Conservation (phyloP, 2,113 vertebrate species). For the Narcine bancroftii region DNA sequence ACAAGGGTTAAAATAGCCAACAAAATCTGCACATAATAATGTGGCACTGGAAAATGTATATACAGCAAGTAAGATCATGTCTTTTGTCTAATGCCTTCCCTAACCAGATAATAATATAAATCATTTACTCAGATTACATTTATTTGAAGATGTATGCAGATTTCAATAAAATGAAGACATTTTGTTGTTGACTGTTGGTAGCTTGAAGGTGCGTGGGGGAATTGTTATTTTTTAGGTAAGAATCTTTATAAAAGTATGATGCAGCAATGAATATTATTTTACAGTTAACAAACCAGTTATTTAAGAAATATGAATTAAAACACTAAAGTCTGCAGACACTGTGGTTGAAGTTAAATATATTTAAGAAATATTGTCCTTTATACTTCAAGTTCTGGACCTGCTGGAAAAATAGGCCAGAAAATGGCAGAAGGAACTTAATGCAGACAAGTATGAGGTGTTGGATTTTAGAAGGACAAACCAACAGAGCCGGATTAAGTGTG, state of each 20-base stretch:
- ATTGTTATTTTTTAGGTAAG: slow-evolving; percentile 2
- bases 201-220: neutral
- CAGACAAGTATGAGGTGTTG: too few species aligned
- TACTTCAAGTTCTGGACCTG: too few species aligned
- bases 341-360: too few species aligned
- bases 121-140: slow-evolving; percentile 12
- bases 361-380: neutral
- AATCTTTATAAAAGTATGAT: neutral
- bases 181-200: neutral
- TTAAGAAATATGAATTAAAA: too few species aligned
- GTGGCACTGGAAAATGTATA: neutral
- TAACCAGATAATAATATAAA: slow-evolving; percentile 4
- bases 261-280: neutral
- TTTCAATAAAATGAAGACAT: neutral
- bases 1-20: neutral
- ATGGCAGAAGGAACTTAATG: too few species aligned
- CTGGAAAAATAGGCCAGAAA: too few species aligned
- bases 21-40: neutral
- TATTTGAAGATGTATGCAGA: slow-evolving; percentile 16
- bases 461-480: too few species aligned
- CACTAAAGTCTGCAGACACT: too few species aligned
- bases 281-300: too few species aligned
- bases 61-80: neutral
- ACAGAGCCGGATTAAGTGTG: too few species aligned
- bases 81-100: neutral